phyloP scores from a whole-genome alignment of 2,888 invertebrate species.

The Chrysina gloriosa region DNA sequence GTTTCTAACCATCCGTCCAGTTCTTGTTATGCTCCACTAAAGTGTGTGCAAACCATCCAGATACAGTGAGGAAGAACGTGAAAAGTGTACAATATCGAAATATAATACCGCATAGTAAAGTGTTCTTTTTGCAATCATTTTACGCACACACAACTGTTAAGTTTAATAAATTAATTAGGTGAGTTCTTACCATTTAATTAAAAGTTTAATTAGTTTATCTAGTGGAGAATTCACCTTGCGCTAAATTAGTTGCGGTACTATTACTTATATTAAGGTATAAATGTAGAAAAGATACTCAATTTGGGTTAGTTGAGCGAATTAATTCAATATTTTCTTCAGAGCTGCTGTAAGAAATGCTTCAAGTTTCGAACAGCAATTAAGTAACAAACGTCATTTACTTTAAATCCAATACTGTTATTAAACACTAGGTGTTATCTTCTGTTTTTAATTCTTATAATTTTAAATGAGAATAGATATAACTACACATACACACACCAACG shows the following conservation, averaged over 20 bases:
- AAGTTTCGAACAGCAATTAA: too few relatives aligned
- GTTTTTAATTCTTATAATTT: too few relatives aligned
- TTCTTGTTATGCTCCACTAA: conserved; percentile 44
- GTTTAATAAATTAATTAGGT: neutral
- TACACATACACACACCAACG: too few relatives aligned
- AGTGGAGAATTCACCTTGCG: neutral
- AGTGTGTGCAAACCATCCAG: conserved; percentile 5
- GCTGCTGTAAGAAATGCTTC: too few relatives aligned
- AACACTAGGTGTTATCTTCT: too few relatives aligned
- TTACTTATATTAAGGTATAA: too few relatives aligned
- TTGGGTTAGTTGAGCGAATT: too few relatives aligned
- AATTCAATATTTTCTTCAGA: too few relatives aligned
- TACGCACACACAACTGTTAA: neutral
- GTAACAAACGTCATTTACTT: too few relatives aligned
- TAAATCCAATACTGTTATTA: too few relatives aligned
- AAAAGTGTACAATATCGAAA: neutral
- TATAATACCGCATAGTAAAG: neutral
- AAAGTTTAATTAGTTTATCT: neutral
- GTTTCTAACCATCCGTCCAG: conserved; percentile 44
- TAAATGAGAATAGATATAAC: too few relatives aligned
- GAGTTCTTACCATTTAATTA: neutral
- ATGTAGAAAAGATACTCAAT: too few relatives aligned
- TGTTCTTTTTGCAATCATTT: conserved; percentile 7
- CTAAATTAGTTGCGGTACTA: neutral
- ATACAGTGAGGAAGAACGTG: conserved; percentile 19